Evolutionary conservation across 2,797 vertebrate genomes (phyloP).

Genomic region (Monodelphis domestica): DNA sequence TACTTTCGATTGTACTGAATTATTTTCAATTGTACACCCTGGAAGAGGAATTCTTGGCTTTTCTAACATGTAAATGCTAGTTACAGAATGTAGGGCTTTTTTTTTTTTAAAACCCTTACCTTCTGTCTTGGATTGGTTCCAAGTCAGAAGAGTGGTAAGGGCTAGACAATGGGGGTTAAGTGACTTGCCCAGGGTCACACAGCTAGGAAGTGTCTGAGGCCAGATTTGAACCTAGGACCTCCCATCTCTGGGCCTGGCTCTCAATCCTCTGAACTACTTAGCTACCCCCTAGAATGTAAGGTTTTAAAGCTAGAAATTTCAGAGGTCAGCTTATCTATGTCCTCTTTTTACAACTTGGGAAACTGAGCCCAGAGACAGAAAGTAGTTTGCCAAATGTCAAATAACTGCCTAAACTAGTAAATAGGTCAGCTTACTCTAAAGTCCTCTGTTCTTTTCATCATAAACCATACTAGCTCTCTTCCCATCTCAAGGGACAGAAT

Average conservation of each 20-base stretch:
- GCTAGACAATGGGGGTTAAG: too few relatives aligned
- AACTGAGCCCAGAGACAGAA: background rate
- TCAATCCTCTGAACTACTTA: too few relatives aligned
- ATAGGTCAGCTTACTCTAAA: background rate
- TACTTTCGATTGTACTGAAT: constrained; percentile 74
- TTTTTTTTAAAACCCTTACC: too few relatives aligned
- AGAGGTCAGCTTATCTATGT: background rate
- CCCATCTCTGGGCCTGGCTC: too few relatives aligned
- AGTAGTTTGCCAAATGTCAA: background rate
- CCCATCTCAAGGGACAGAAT: background rate
- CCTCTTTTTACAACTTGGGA: background rate
- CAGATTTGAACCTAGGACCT: too few relatives aligned
- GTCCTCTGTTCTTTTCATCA: background rate
- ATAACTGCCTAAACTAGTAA: background rate
- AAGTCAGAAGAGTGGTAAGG: too few relatives aligned
- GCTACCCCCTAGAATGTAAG: too few relatives aligned
- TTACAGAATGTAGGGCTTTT: background rate
- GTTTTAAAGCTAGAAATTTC: background rate
- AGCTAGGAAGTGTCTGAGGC: too few relatives aligned
- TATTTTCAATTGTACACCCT: constrained; percentile 57
- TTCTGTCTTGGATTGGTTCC: too few relatives aligned
- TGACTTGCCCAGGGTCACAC: too few relatives aligned
- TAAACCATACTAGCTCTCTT: background rate
- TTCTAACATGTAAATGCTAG: background rate
- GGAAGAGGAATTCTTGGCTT: background rate